Evolutionary conservation across 2,113 vertebrate species (phyloP), one percentile per base, ranked within the genome.

Genomic region (Sphaerodactylus townsendi): DNA sequence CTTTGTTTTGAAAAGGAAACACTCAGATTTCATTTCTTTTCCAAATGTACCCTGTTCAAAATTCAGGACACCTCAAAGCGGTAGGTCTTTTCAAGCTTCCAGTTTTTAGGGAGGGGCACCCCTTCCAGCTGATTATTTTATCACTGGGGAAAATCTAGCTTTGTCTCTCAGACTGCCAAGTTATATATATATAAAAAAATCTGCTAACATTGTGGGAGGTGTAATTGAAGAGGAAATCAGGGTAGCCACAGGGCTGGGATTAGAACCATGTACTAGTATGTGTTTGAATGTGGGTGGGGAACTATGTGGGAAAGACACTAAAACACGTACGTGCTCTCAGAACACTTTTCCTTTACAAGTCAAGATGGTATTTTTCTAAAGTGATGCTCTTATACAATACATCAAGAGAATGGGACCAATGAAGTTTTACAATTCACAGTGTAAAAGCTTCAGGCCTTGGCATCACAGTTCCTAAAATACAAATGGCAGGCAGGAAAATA

Each of bases 131-230:
- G 87, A 90, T 89, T 86, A 87, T 93, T 93, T 91, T 90, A 85
- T 88, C 74, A 89, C 79, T 82, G 89, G 90, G 86, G 89, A 90
- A 59, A 91, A 90, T 79, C 88, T 88, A 91, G 86, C 91, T 89
- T 79, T 90, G 86, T 94, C 87, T 86, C 79, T 91, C 87, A 81
- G 84, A 85, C 84, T 86, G 92, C 88, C 89, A 94, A 87, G 79
- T 92, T 93, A 88, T 86, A 39, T 25, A 65, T 21, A 41, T 41
- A 77, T n/a, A 64, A 62, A 77, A 6, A 79, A 88, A 78, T n/a
- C 28, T 88, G 70, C 70, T 90, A 85, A 85, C 88, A 88, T 92
- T 90, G 91, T 92, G 89, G 93, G 91, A 92, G 89, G 90, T 92
- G 77, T 83, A 91, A 92, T 84, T 83, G 35, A 85, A 78, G 79